Conservation (phyloP, 2,797 vertebrate genomes). For the Etheostoma perlongum region DNA sequence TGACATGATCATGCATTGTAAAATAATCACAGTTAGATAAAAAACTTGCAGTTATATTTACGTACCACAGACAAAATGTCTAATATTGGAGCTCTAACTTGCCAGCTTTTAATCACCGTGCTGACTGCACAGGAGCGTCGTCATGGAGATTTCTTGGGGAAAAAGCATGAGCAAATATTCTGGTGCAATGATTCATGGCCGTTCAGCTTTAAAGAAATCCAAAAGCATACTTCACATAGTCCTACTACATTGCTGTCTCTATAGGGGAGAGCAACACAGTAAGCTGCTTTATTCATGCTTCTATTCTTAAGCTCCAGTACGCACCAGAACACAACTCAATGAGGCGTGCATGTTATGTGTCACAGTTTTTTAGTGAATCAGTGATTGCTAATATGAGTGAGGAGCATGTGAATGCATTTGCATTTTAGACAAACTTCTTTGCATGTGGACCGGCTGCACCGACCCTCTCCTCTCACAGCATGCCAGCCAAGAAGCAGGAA, state of each 20-base stretch:
- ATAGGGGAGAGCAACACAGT: constrained; percentile 47
- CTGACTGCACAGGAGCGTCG: constrained; percentile 37
- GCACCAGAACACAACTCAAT: background rate
- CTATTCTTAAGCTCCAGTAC: background rate
- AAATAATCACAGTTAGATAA: constrained; percentile 7
- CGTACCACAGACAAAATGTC: background rate
- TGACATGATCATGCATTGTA: background rate
- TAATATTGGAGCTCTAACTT: constrained; percentile 10
- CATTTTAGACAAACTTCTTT: constrained; percentile 31
- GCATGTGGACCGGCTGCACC: constrained; percentile 39
- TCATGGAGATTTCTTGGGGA: constrained; percentile 57
- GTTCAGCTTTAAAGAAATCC: constrained; percentile 62
- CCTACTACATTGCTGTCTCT: constrained; percentile 48
- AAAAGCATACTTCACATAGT: constrained; percentile 67
- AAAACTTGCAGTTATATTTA: background rate
- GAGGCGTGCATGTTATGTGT: constrained; percentile 11
- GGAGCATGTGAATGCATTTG: constrained; percentile 25
- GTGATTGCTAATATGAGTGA: constrained; percentile 12
- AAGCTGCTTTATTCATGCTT: constrained; percentile 36
- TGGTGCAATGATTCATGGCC: constrained; percentile 60
- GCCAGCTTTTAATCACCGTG: constrained; percentile 31
- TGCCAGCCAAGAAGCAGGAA: constrained; percentile 73
- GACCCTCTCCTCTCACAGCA: constrained; percentile 51
- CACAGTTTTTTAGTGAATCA: background rate
- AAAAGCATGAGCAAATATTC: constrained; percentile 72